Evolutionary conservation across 2,797 vertebrate species (phyloP).

Genomic region (Anabacerthia variegaticeps): DNA sequence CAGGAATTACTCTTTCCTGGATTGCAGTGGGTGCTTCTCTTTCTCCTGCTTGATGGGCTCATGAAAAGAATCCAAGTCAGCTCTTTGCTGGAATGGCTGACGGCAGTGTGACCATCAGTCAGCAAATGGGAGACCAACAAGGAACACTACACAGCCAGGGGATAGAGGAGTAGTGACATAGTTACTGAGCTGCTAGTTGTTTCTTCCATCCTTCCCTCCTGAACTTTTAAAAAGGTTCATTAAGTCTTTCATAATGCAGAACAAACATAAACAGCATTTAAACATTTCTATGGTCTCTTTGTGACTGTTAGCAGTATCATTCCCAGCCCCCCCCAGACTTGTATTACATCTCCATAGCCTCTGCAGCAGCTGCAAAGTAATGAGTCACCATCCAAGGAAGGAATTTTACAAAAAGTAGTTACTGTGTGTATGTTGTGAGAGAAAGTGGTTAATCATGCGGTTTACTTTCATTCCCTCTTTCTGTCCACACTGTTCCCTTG

Average conservation of each 20-base stretch:
- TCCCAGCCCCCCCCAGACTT: not conserved
- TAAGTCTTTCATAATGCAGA: not conserved
- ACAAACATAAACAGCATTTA: not conserved
- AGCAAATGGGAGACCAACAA: not conserved
- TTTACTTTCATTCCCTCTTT: constrained; percentile 25
- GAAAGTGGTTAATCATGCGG: not conserved
- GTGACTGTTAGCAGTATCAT: not conserved
- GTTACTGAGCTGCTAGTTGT: not conserved
- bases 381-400: not conserved
- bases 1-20: not conserved
- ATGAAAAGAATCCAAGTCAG: not conserved
- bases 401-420: constrained; percentile 2
- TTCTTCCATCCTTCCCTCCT: not conserved
- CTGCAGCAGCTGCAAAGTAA: constrained; percentile 17
- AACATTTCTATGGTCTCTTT: not conserved
- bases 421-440: not conserved
- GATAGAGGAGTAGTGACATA: fast-evolving
- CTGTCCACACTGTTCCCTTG: not conserved
- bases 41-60: not conserved
- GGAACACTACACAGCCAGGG: not conserved
- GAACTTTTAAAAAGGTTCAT: not conserved
- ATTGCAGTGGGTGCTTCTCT: not conserved
- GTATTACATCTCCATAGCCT: not conserved
- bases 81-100: not conserved
- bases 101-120: not conserved